Base-by-base conservation (phyloP, 2,888 invertebrate species). In the Pristionchus mayeri region DNA sequence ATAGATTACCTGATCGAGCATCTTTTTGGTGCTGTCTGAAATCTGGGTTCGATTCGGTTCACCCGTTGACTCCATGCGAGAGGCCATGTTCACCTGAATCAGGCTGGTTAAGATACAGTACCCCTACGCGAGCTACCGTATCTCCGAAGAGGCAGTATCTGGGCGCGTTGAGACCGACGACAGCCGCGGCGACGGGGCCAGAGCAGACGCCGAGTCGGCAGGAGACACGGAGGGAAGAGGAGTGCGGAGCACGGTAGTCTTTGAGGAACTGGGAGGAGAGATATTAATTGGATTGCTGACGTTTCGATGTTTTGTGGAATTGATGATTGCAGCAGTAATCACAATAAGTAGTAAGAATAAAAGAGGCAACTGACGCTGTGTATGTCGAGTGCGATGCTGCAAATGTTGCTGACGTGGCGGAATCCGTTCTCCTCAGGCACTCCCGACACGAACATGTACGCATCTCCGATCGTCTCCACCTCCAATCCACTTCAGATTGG, bases 111-210 rank as follows among this genome's bases (percentile, higher is more conserved):
- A 21, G 54, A 54, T 21, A 13, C 54, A n/a, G 21, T 54, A 54
- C 13, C 44, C 44, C n/a, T n/a, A n/a, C n/a, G n/a, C n/a, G n/a
- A 44, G 63, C 27, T 86, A 90, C 91, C 37, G 92, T 92, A 84
- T 92, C 92, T 50, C 92, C 92, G 71, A 92, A 92, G 1, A 92
- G 88, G 86, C 92, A 92, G 85, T 92, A 92, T 21, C 92, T 85
- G 27, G 92, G 92, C 50, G 92, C 92, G 76, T 91, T 91, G 37
- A 92, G 86, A 24, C 92, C 92, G n/a, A 92, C 91, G 16, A 92
- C 92, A 24, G 92, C 92, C 3, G 91, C 92, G 11, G 92, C 92
- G 13, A 91, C 91, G 2, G 89, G 88, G 63, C 91, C 91, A 27
- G 91, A 90, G 84, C 91, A 91, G 85, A 92, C 89, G 4, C 92